Conservation (phyloP, 2,797 vertebrate genomes). For the Acrossocheilus wenchowensis region DNA sequence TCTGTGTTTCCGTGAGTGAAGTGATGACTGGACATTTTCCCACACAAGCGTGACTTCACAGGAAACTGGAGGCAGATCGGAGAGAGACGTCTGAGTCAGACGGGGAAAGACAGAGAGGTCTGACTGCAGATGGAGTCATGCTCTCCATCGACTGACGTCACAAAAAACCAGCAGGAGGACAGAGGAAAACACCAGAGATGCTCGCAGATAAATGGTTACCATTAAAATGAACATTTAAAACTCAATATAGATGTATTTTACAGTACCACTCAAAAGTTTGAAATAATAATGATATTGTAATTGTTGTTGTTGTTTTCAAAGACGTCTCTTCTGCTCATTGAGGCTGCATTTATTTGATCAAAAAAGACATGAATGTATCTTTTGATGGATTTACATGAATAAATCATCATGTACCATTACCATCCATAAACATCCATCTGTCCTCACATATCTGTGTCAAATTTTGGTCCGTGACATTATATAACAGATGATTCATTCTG, state of each 20-base stretch:
- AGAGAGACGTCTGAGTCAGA: background rate
- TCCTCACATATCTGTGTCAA: too few species aligned
- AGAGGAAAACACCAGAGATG: background rate
- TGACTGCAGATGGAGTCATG: background rate
- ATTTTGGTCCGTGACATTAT: background rate
- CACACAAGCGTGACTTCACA: constrained; percentile 20
- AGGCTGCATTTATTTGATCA: too few species aligned
- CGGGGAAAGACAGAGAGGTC: background rate
- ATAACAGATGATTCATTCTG: too few species aligned
- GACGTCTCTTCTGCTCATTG: too few species aligned
- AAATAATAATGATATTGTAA: too few species aligned
- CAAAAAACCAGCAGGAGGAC: background rate
- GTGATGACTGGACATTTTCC: constrained; percentile 24
- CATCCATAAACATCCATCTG: background rate
- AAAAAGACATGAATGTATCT: too few species aligned
- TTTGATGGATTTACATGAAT: background rate
- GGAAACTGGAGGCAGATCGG: background rate
- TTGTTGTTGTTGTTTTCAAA: too few species aligned
- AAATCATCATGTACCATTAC: background rate
- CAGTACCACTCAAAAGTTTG: too few species aligned
- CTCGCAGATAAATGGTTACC: background rate
- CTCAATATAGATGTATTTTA: too few species aligned
- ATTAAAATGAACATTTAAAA: too few species aligned
- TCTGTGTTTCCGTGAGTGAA: constrained; percentile 39
- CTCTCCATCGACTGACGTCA: background rate